Base-by-base conservation (phyloP, 37 sponge, comb jelly and placozoan species). In the Dysidea cf. avara region DNA sequence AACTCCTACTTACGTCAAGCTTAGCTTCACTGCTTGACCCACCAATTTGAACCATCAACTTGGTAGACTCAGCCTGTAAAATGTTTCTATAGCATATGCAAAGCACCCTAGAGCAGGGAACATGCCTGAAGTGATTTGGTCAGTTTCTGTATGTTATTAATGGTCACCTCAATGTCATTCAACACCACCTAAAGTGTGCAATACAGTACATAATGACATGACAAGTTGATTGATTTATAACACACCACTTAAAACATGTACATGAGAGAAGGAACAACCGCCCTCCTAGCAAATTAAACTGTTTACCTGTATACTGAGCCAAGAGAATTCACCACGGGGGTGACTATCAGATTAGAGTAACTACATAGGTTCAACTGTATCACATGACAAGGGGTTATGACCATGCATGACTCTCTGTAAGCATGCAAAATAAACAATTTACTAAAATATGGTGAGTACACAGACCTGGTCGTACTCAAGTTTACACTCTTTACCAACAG, bases 161-260 rank as follows among this genome's bases (percentile, higher is more conserved):
- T 79, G 28, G 81, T 77, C 18, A 91, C 73, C 51, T 91, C 87
- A 67, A 83, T 61, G 57, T 91, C 83, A 60, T 82, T 86, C 22
- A 85, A 53, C 3, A 79, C 80, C 5, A 91, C 65, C 92, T 91
- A 49, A 39, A 63, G 16, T 17, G 34, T 28, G 30, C 13, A 53
- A 52, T 7, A 53, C 16, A 9, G 22, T 32, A 9, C 7, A 43
- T 43, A 43, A 43, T 5, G 5, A 43, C 46, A 43, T 43, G 5
- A 28, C 32, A 72, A 29, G 26, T n/a, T 36, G 34, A 9, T 38
- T 39, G 43, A 65, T 14, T 39, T 65, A n/a, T 65, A 25, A 11
- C n/a, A 33, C 39, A 33, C 13, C n/a, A 65, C 68, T 39, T 39
- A 65, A 35, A 21, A 11, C n/a, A n/a, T n/a, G n/a, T n/a, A n/a